Percentiles rank a stretch among this genome's conserved stretches.
Conservation (phyloP, 2,888 invertebrate genomes). For the Rotaria sp. region DNA sequence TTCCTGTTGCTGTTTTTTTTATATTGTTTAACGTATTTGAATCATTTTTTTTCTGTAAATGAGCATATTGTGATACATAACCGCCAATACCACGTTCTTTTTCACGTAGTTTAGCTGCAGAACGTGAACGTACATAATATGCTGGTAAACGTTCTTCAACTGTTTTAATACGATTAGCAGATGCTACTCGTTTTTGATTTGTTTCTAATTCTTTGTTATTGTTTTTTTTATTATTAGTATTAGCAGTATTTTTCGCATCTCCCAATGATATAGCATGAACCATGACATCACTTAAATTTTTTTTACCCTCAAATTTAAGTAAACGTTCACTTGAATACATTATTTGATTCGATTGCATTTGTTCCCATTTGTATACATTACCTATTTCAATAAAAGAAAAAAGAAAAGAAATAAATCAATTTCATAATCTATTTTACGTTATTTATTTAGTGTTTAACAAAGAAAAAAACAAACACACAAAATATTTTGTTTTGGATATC, state of each 20-base stretch:
- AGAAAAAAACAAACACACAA: not conserved
- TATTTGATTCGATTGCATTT: constrained; percentile 54
- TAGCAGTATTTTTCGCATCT: not conserved
- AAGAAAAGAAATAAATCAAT: not conserved
- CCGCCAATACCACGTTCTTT: constrained; percentile 11
- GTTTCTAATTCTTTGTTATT: not conserved
- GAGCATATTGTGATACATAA: not conserved
- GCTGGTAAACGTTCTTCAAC: not conserved
- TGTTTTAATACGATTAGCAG: not conserved
- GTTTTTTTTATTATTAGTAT: not conserved
- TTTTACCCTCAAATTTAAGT: constrained; percentile 34
- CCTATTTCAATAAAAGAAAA: constrained; percentile 47
- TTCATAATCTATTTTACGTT: not conserved
- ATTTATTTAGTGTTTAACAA: not conserved
- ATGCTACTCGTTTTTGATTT: not conserved
- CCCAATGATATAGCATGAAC: not conserved
- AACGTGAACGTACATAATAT: constrained; percentile 21
- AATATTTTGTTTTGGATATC: not conserved
- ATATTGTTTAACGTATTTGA: not conserved
- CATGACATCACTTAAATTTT: not conserved
- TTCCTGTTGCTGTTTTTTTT: constrained; percentile 26
- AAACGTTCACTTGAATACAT: constrained; percentile 46
- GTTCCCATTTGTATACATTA: constrained; percentile 53
- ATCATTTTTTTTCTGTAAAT: not conserved
- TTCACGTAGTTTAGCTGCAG: not conserved